Percentiles rank a stretch among this genome's conserved stretches.
phyloP scores from a whole-genome alignment of 2,113 vertebrate genomes.

The Galemys pyrenaicus region DNA sequence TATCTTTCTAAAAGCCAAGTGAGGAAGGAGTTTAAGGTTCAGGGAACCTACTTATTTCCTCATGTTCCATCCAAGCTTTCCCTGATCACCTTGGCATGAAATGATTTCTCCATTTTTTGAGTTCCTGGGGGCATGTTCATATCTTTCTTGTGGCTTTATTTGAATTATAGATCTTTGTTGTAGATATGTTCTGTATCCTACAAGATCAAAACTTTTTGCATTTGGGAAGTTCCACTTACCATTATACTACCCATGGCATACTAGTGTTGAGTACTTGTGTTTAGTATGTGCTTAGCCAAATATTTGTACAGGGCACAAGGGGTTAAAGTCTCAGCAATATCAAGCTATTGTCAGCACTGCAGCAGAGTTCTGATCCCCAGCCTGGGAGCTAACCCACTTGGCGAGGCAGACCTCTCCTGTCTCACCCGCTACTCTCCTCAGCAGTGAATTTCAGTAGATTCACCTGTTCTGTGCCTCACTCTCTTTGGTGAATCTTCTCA shows the following conservation, averaged over 20 bases:
- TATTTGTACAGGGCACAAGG: background rate
- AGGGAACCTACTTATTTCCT: background rate
- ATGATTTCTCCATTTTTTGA: background rate
- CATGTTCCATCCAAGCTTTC: background rate
- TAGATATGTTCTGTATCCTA: background rate
- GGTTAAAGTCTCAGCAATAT: too few relatives aligned
- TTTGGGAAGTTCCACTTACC: background rate
- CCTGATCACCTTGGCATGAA: background rate
- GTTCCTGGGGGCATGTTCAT: background rate
- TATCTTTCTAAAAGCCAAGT: slow-evolving; percentile 3
- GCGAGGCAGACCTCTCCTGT: too few relatives aligned
- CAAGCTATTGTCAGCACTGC: too few relatives aligned
- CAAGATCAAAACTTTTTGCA: background rate
- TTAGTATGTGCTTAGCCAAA: background rate
- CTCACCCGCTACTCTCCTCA: too few relatives aligned
- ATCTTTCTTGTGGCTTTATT: background rate
- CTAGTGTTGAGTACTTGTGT: background rate
- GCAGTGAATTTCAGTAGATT: too few relatives aligned
- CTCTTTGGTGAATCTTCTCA: too few relatives aligned
- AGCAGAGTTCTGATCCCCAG: too few relatives aligned
- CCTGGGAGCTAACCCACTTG: too few relatives aligned
- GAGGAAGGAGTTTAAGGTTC: background rate
- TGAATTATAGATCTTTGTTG: background rate
- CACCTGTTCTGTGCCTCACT: too few relatives aligned
- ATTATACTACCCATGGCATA: background rate